These are phyloP conservation scores for Hypena proboscidalis DNA, from an alignment of 2,888 invertebrate species.

Conservation along the genomic window DNA sequence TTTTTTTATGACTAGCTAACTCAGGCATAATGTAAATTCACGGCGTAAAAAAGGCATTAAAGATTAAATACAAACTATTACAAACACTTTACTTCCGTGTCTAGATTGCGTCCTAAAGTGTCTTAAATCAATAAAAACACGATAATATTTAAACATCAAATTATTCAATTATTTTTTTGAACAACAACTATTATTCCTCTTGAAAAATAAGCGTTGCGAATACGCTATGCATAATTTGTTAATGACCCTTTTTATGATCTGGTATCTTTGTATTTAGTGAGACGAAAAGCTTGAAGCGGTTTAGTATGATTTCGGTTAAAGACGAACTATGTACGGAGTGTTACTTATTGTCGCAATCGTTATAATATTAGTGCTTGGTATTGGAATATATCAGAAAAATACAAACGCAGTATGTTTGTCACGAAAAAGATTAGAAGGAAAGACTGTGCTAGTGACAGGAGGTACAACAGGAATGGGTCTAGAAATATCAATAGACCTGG, in stretches of 20 bases:
- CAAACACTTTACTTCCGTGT: too few relatives aligned
- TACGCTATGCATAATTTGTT: too few relatives aligned
- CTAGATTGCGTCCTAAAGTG: too few relatives aligned
- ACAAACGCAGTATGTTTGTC: slow-evolving; percentile 48
- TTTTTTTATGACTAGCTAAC: too few relatives aligned
- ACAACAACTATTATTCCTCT: too few relatives aligned
- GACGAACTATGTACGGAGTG: slow-evolving; percentile 24
- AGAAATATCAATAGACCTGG: slow-evolving; percentile 62
- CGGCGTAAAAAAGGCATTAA: too few relatives aligned
- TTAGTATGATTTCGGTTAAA: slow-evolving; percentile 14
- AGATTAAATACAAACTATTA: too few relatives aligned
- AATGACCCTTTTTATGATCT: neutral
- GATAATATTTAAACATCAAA: too few relatives aligned
- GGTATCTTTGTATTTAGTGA: slow-evolving; percentile 9
- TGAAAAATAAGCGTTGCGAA: too few relatives aligned
- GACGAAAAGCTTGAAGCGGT: neutral
- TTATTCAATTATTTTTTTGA: too few relatives aligned
- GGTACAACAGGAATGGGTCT: slow-evolving; percentile 69
- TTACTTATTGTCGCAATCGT: slow-evolving; percentile 17
- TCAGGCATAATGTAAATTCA: too few relatives aligned
- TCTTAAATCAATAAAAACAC: too few relatives aligned
- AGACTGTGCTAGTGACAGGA: slow-evolving; percentile 56
- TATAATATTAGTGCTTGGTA: slow-evolving; percentile 17
- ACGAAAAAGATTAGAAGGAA: slow-evolving; percentile 36
- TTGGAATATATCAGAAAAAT: slow-evolving; percentile 37